Percentiles rank a stretch among this genome's conserved stretches.
phyloP scores from a whole-genome alignment of 2,113 vertebrate genomes.

The Xiphophorus hellerii region DNA sequence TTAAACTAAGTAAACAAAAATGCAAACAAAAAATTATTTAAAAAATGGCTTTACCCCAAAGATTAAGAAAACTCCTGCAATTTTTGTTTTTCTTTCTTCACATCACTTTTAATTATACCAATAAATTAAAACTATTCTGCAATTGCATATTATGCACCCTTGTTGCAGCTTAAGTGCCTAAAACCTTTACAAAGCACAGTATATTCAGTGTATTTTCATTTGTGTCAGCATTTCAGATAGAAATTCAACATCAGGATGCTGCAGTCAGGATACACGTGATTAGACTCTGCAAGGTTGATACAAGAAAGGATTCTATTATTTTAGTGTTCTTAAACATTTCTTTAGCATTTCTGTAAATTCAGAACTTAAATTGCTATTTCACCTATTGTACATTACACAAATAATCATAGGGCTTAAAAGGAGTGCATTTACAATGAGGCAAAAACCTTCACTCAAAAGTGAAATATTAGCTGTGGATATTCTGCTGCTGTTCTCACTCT shows the following conservation, averaged over 20 bases:
- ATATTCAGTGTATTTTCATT: constrained; percentile 21
- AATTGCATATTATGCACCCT: neutral
- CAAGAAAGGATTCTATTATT: neutral
- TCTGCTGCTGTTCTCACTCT: constrained; percentile 39
- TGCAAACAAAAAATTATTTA: neutral
- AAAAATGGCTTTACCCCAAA: neutral
- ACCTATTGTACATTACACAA: constrained; percentile 7
- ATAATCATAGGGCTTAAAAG: constrained; percentile 18
- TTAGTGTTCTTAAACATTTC: constrained; percentile 9
- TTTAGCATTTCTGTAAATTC: constrained; percentile 17
- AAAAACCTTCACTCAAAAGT: constrained; percentile 8
- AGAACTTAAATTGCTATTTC: constrained; percentile 3
- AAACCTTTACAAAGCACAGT: constrained; percentile 10
- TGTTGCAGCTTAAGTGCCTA: constrained; percentile 11
- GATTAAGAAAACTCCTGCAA: neutral
- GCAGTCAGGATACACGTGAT: neutral
- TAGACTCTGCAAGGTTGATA: neutral
- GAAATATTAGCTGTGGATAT: constrained; percentile 26
- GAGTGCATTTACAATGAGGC: constrained; percentile 25
- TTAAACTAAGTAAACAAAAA: neutral
- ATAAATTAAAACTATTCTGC: neutral
- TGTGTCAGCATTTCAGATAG: constrained; percentile 12
- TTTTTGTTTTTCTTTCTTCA: neutral
- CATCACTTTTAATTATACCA: neutral
- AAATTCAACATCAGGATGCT: constrained; percentile 5